These are phyloP conservation scores for Anthrax anthrax DNA, from an alignment of 2,888 invertebrate genomes.

Conservation along the genomic window DNA sequence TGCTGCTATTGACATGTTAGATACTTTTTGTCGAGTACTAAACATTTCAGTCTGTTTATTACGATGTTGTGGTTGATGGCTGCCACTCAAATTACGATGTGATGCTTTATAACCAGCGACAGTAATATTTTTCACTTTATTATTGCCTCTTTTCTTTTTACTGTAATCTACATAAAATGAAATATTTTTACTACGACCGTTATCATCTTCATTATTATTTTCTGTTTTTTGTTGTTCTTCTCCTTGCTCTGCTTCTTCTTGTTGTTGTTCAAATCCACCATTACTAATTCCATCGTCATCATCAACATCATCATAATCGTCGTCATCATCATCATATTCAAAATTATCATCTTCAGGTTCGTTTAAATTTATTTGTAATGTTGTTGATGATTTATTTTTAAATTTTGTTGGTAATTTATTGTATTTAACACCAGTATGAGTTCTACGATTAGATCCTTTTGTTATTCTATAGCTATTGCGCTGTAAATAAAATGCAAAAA, in stretches of 20 bases:
- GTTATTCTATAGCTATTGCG: conserved; percentile 20
- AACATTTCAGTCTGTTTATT: too few relatives aligned
- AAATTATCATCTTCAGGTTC: conserved; percentile 2
- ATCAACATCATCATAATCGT: background rate
- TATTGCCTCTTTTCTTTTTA: too few relatives aligned
- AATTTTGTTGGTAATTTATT: conserved; percentile 24
- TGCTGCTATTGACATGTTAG: too few relatives aligned
- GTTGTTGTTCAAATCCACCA: background rate
- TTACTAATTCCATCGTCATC: background rate
- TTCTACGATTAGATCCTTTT: conserved; percentile 3
- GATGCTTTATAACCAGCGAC: background rate
- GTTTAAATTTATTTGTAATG: conserved; percentile 5
- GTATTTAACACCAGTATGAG: conserved; percentile 26
- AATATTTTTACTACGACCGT: background rate
- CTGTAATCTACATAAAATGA: too few relatives aligned
- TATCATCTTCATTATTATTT: background rate
- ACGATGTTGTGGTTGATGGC: too few relatives aligned
- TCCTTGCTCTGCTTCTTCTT: background rate
- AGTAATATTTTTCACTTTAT: background rate
- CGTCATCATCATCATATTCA: conserved; percentile 1
- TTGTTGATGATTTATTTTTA: conserved; percentile 12
- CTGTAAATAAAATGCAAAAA: conserved; percentile 15
- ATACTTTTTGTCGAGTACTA: too few relatives aligned
- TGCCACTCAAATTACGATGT: too few relatives aligned
- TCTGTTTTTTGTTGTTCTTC: too few relatives aligned